Conservation (phyloP, 1,140 invertebrate species). For the Geopemphigus sp. region DNA sequence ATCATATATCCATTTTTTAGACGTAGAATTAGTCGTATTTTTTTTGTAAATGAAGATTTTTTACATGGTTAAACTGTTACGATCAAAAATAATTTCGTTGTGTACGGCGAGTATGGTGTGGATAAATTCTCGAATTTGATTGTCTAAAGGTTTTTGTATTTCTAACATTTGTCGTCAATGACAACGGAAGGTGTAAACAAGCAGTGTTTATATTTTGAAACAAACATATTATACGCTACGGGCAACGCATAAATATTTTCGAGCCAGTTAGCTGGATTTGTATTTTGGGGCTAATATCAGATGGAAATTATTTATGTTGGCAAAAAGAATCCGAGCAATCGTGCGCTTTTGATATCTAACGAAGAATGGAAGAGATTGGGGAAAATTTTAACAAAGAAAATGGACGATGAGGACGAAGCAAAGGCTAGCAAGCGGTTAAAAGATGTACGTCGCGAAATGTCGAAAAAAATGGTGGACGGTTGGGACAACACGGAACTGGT, state of each 20-base stretch:
- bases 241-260: not conserved
- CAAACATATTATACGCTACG: too few relatives aligned
- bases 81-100: too few relatives aligned
- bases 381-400: slow-evolving; percentile 9
- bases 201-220: not conserved
- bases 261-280: not conserved
- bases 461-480: slow-evolving; percentile 15
- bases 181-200: not conserved
- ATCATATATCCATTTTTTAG: too few relatives aligned
- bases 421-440: not conserved
- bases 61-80: too few relatives aligned
- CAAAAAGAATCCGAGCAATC: not conserved
- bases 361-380: slow-evolving; percentile 31
- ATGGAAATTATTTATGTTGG: slow-evolving; percentile 34
- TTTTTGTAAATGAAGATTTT: too few relatives aligned
- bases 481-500: slow-evolving; percentile 40
- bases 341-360: slow-evolving; percentile 17
- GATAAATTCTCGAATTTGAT: not conserved
- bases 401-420: not conserved
- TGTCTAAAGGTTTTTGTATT: not conserved
- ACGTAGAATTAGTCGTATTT: too few relatives aligned
- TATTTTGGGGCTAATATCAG: not conserved
- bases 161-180: slow-evolving; percentile 5
- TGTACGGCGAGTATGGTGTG: too few relatives aligned
- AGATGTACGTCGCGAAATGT: not conserved